Base-by-base conservation (phyloP, 2,113 vertebrate species). In the Corythornis vintsioides region DNA sequence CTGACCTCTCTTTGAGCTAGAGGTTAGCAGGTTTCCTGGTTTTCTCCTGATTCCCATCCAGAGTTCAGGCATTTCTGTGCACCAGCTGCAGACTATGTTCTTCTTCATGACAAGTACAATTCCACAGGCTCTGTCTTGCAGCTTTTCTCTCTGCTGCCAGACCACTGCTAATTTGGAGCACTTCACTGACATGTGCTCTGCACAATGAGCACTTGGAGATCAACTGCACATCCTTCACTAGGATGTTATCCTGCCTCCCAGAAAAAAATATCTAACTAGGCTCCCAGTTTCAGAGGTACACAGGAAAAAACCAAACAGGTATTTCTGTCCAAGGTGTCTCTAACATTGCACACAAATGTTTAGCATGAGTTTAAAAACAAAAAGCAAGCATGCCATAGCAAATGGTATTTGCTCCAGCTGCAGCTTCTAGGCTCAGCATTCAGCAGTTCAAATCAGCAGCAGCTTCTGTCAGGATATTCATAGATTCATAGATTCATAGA, bases 131-230 rank as follows among this genome's bases (percentile, higher is more conserved):
- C 56, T 65, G 85, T 81, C 69, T 89, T 61, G 28, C 56, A 81
- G 86, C 35, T 84, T 89, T 66, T 43, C 16, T 29, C 72, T 72
- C 78, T 76, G 35, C 86, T 92, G 92, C 83, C 92, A 95, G 91
- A 79, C 66, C 80, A 86, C 52, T 85, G 81, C 55, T 87, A 56
- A 65, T 85, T 70, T 65, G 73, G 72, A 70, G 2, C 64, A n/a
- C 29, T 74, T 42, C 6, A 2, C 38, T 56, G 70, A 20, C n/a
- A 9, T 12, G 33, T 60, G 11, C 28, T 10, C 45, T 60, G 56
- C 12, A 18, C 45, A 15, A 53, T 38, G 57, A 89, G 26, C 59
- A 9, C 35, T 86, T 50, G 87, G 91, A 82, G 83, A 45, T 38
- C 66, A 82, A 17, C 33, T 66, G 83, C 48, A 33, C 50, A 48